Evolutionary conservation across 2,113 vertebrate genomes (phyloP).

Genomic region (Mobula hypostoma): DNA sequence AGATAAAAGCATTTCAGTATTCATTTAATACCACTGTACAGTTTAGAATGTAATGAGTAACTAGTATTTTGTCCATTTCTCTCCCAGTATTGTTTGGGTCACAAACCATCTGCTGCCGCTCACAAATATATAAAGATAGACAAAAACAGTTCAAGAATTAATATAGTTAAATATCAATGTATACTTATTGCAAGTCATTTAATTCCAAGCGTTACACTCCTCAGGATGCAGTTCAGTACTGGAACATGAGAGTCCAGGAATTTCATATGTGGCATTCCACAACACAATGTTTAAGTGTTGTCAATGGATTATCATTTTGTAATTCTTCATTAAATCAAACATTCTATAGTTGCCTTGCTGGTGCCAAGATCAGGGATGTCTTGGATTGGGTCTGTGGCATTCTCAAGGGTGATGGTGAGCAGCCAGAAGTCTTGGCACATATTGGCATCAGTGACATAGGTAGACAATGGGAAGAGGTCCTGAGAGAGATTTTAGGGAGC

Average conservation of each 20-base stretch:
- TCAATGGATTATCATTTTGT: neutral
- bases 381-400: too few relatives aligned
- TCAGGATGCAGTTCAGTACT: neutral
- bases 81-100: neutral
- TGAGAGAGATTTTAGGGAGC: too few relatives aligned
- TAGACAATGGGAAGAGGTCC: too few relatives aligned
- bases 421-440: too few relatives aligned
- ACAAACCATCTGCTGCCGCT: neutral
- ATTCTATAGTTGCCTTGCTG: too few relatives aligned
- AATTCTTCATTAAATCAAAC: neutral
- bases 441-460: too few relatives aligned
- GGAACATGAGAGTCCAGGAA: neutral
- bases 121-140: neutral
- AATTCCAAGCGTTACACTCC: neutral
- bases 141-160: neutral
- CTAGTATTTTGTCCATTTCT: neutral
- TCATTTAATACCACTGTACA: neutral
- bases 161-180: neutral
- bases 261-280: neutral
- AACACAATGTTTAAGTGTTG: neutral
- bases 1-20: neutral
- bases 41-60: neutral
- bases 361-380: too few relatives aligned
- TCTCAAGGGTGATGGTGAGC: too few relatives aligned
- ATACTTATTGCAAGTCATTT: neutral